Evolutionary conservation across 2,888 invertebrate genomes (phyloP), one percentile per base, ranked within the genome.

Genomic region (Acrobasis repandana): DNA sequence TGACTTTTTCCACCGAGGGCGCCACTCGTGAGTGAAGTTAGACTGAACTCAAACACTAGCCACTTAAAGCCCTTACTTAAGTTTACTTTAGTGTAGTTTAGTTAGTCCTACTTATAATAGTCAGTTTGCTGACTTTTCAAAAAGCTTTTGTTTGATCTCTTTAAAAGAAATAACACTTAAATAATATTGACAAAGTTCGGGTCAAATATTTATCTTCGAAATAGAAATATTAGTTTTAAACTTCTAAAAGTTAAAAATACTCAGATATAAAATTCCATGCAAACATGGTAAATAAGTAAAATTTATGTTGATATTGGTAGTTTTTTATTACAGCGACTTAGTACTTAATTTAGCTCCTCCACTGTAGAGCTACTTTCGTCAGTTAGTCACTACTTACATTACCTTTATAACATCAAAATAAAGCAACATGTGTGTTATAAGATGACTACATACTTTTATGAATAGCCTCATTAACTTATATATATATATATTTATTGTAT

Each of bases 1-100:
- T 48, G 58, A 48, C 58, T 58, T 58, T 58, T 58, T 49, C 58
- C 15, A 58, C 20, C 15, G 58, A 50, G 49, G 48, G 58, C 58
- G 58, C 58, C 49, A 50, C 58, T 58, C 50, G 47, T 48, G n/a
- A 20, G 49, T 38, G 1, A 58, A 58, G 58, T 50, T 49, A 14
- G 49, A 14, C 34, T 49, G 6, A 58, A 49, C 43, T 56, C 47
- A 36, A 58, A 57, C 48, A 33, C 47, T 9, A 47, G 48, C 33
- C 34, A 48, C 57, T 58, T 33, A 48, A 15, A 57, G 15, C 57
- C 20, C 50, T 50, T 50, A 18, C 14, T 11, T n/a, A n/a, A n/a
- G n/a, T n/a, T n/a, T n/a, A n/a, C n/a, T n/a, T n/a, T n/a, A n/a
- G 56, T 43, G 18, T 16, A 38, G 18, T 43, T 56, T 56, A 20